These are phyloP conservation scores for Chlamydotis undulata DNA, from an alignment of 2,113 vertebrate species.

Conservation along the genomic window DNA sequence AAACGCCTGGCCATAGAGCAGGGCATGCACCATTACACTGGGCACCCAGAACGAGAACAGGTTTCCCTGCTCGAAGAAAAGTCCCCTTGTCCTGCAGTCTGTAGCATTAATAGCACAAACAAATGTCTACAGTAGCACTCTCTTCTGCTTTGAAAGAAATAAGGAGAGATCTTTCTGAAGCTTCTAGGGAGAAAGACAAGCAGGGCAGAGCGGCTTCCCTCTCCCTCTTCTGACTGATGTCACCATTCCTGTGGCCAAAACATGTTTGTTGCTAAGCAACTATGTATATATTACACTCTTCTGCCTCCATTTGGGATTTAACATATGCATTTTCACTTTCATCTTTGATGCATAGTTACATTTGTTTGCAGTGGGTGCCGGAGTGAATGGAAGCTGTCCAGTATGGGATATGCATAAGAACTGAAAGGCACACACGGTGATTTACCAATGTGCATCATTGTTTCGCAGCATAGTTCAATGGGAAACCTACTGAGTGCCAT, in stretches of 20 bases:
- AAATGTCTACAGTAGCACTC: neutral
- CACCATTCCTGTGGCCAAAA: conserved; percentile 55
- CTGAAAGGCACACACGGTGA: conserved; percentile 56
- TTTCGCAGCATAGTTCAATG: conserved; percentile 50
- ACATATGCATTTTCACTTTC: conserved; percentile 72
- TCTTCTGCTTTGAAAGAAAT: neutral
- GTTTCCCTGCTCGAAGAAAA: neutral
- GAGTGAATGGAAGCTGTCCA: conserved; percentile 72
- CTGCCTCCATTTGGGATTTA: conserved; percentile 69
- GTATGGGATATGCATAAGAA: conserved; percentile 68
- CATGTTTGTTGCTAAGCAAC: conserved; percentile 70
- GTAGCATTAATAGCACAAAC: neutral
- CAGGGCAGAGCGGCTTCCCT: conserved; percentile 38
- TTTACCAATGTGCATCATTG: conserved; percentile 68
- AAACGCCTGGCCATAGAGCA: neutral
- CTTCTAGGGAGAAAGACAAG: neutral
- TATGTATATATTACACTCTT: conserved; percentile 70
- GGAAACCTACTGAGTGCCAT: conserved; percentile 64
- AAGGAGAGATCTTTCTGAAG: neutral
- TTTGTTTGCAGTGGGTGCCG: conserved; percentile 68
- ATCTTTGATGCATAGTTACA: conserved; percentile 68
- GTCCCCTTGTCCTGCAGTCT: neutral
- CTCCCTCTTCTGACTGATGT: conserved; percentile 43
- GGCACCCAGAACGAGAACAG: neutral
- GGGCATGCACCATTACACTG: neutral